These are phyloP conservation scores for Rhodophaea formosa DNA, from an alignment of 2,888 invertebrate species.

Conservation along the genomic window DNA sequence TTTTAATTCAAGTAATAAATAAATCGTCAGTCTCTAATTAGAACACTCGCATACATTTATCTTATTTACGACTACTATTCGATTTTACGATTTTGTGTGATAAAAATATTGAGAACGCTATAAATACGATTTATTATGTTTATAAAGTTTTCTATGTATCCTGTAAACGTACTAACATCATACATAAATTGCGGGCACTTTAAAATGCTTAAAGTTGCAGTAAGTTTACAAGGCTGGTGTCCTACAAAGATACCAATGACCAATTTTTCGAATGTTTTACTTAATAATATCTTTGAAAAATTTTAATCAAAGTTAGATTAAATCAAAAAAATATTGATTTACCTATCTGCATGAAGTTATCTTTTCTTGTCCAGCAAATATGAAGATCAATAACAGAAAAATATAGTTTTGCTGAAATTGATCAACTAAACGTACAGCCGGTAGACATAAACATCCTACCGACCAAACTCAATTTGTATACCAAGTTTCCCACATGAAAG, in stretches of 20 bases:
- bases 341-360: no score
- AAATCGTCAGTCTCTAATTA: slow-evolving; percentile 26
- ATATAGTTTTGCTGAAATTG: slow-evolving; percentile 8
- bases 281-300: background rate
- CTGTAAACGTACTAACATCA: background rate
- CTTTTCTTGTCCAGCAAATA: no score
- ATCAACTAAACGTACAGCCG: slow-evolving; percentile 13
- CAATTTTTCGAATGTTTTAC: background rate
- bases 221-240: background rate
- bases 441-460: slow-evolving; percentile 22
- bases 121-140: slow-evolving; percentile 16
- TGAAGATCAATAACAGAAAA: background rate
- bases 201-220: background rate
- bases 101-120: slow-evolving; percentile 31
- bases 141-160: slow-evolving; percentile 17
- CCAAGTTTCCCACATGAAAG: slow-evolving; percentile 50
- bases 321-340: no score
- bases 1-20: slow-evolving; percentile 18
- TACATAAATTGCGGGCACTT: slow-evolving; percentile 1
- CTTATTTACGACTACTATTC: slow-evolving; percentile 23
- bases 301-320: no score
- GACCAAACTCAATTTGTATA: slow-evolving; percentile 29
- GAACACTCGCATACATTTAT: slow-evolving; percentile 23
- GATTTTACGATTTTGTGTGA: slow-evolving; percentile 33
- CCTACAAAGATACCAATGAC: background rate